Percentiles rank a stretch among this genome's conserved stretches.
Evolutionary conservation across 2,797 vertebrate genomes (phyloP).

Genomic region (Anguilla pacifica): DNA sequence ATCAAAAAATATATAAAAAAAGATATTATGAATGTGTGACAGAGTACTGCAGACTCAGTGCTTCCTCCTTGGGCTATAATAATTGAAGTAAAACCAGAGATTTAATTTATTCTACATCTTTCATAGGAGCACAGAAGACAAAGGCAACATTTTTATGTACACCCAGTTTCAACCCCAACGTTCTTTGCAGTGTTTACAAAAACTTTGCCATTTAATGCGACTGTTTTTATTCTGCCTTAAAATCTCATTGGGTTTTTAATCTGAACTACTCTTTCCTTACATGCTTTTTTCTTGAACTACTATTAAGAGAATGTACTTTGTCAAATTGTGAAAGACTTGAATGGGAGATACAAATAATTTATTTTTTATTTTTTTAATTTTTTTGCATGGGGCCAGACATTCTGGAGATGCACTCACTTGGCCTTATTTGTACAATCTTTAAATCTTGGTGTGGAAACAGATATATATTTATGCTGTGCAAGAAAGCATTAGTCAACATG

Average conservation of each 20-base stretch:
- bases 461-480: conserved; percentile 13
- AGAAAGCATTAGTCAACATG: conserved; percentile 44
- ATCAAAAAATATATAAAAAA: conserved; percentile 25
- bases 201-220: conserved; percentile 27
- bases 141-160: conserved; percentile 49
- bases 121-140: conserved; percentile 68
- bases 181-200: conserved; percentile 63
- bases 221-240: neutral
- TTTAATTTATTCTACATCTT: conserved; percentile 81
- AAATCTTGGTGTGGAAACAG: neutral
- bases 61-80: conserved; percentile 60
- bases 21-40: conserved; percentile 75
- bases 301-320: conserved; percentile 77
- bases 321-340: conserved; percentile 76
- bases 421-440: conserved; percentile 39
- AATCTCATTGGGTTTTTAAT: conserved; percentile 20
- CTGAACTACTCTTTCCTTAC: conserved; percentile 27
- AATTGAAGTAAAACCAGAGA: conserved; percentile 70
- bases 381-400: conserved; percentile 51
- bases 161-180: conserved; percentile 65
- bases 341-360: conserved; percentile 70
- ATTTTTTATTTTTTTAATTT: conserved; percentile 67
- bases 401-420: conserved; percentile 51
- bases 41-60: conserved; percentile 79
- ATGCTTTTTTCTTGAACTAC: conserved; percentile 57